Evolutionary conservation across 2,797 vertebrate species (phyloP).

Genomic region (Dendrocincla tyrannina): DNA sequence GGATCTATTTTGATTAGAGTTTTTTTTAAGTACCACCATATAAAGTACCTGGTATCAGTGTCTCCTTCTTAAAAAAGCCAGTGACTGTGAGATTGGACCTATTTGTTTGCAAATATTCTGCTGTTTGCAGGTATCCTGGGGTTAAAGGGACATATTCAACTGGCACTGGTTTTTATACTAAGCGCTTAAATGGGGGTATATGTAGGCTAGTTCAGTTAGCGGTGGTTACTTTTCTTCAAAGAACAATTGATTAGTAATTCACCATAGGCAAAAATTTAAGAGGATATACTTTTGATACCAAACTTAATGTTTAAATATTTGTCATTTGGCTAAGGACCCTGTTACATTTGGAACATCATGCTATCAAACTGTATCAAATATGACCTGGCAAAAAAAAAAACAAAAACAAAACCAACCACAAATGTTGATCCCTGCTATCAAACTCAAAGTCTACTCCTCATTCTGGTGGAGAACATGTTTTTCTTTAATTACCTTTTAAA

Average conservation of each 20-base stretch:
- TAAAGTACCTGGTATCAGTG: not conserved
- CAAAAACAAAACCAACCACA: not conserved
- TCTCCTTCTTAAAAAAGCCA: not conserved
- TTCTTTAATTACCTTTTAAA: not conserved
- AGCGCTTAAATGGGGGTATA: not conserved
- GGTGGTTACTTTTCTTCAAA: not conserved
- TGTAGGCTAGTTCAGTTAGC: not conserved
- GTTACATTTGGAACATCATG: not conserved
- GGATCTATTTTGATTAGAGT: not conserved
- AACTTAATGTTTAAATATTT: not conserved
- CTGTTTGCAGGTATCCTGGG: not conserved
- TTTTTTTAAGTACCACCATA: not conserved
- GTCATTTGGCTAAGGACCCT: not conserved
- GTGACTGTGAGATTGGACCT: not conserved
- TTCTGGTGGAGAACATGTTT: not conserved
- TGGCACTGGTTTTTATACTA: not conserved
- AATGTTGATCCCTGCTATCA: not conserved
- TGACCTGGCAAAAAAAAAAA: not conserved
- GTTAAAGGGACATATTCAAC: not conserved
- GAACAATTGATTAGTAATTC: not conserved
- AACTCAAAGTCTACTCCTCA: not conserved
- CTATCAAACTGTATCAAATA: not conserved
- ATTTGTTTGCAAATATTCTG: not conserved
- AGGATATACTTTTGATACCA: not conserved
- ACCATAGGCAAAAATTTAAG: not conserved